phyloP scores from a whole-genome alignment of 2,797 vertebrate species.

The Diceros bicornis region DNA sequence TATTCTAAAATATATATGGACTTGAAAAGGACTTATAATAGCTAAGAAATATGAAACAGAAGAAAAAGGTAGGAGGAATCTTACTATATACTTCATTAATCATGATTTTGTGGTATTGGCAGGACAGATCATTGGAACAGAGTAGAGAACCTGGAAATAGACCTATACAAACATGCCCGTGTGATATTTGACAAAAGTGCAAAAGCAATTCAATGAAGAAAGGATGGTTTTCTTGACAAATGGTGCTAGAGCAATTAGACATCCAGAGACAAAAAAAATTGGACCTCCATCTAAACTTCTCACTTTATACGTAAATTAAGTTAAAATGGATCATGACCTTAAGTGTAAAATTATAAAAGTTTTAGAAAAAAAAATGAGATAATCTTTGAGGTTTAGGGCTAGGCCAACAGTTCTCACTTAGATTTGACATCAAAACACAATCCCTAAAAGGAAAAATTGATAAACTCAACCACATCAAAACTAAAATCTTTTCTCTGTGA shows the following conservation, averaged over 20 bases:
- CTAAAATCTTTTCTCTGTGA: not conserved
- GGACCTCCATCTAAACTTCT: not conserved
- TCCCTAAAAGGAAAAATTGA: constrained; percentile 11
- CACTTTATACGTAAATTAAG: not conserved
- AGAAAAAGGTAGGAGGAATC: not conserved
- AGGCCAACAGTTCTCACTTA: not conserved
- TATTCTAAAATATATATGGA: not conserved
- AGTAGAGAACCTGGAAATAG: not conserved
- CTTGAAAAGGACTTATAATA: not conserved
- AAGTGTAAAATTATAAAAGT: not conserved
- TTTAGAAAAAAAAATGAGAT: not conserved
- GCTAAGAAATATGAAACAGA: not conserved
- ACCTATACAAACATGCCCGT: not conserved
- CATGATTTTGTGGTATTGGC: not conserved
- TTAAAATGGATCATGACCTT: not conserved
- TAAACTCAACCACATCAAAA: not conserved
- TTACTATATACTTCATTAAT: not conserved
- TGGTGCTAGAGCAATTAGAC: not conserved
- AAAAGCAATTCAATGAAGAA: not conserved
- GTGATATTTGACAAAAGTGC: not conserved
- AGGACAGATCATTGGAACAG: not conserved
- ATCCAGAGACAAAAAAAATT: not conserved
- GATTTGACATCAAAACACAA: not conserved
- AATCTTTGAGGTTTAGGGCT: not conserved
- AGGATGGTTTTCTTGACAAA: not conserved